Evolutionary conservation across 2,888 invertebrate species (phyloP).

Genomic region (Dastarcus helophoroides): DNA sequence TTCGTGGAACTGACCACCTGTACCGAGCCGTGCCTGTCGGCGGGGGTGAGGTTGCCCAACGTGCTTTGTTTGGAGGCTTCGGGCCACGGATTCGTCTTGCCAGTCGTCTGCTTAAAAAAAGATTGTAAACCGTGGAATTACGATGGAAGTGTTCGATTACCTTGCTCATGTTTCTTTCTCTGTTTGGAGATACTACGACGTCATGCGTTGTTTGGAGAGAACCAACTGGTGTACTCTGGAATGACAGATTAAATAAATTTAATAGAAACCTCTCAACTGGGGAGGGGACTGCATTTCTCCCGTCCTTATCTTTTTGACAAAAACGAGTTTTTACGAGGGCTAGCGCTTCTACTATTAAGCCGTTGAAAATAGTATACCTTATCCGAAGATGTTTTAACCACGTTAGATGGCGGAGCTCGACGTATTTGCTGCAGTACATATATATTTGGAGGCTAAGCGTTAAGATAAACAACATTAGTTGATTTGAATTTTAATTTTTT

Average conservation of each 20-base stretch:
- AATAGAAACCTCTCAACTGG: no score
- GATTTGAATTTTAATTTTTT: no score
- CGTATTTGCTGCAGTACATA: constrained; percentile 69
- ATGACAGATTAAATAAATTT: no score
- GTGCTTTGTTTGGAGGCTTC: constrained; percentile 75
- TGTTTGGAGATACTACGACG: constrained; percentile 79
- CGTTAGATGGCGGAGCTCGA: constrained; percentile 77
- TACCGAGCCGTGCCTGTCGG: constrained; percentile 93
- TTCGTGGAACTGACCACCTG: constrained; percentile 98
- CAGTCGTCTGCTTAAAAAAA: constrained; percentile 35
- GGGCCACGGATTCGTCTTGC: constrained; percentile 70
- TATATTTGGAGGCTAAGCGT: constrained; percentile 68
- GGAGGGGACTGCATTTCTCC: no score
- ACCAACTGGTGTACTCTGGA: constrained; percentile 86
- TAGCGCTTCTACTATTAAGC: no score
- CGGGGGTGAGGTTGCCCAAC: constrained; percentile 80
- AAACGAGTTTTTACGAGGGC: no score
- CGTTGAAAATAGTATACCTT: constrained; percentile 22
- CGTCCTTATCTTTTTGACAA: no score
- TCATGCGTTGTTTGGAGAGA: constrained; percentile 87
- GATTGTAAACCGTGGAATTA: not conserved
- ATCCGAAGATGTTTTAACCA: constrained; percentile 70
- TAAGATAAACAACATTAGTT: no score
- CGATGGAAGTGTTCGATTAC: constrained; percentile 11
- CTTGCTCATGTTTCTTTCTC: constrained; percentile 76